phyloP scores from a whole-genome alignment of 1,140 invertebrate species.

The Hylyphantes graminicola region DNA sequence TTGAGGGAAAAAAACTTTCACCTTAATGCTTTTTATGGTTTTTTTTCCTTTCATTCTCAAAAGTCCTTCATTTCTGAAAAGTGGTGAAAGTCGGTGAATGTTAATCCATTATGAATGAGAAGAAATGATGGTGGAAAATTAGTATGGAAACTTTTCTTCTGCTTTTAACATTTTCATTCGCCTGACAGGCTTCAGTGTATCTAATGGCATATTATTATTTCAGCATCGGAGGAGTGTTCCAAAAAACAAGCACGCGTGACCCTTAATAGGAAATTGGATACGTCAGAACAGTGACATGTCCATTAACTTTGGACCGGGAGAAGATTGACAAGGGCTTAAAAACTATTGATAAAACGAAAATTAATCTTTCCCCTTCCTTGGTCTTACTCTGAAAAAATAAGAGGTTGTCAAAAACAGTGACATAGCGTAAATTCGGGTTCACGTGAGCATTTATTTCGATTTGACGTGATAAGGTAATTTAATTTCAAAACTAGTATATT shows the following conservation, averaged over 20 bases:
- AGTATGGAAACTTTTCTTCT: neutral
- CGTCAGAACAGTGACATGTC: conserved; percentile 32
- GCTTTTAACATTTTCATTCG: neutral
- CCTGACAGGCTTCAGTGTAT: conserved; percentile 13
- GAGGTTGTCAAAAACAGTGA: no score
- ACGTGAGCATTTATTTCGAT: no score
- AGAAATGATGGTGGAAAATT: conserved; percentile 25
- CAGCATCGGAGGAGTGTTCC: conserved; percentile 7
- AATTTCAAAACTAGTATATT: no score
- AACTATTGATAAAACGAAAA: conserved; percentile 26
- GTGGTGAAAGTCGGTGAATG: no score
- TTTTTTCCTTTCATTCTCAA: no score
- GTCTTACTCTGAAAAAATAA: no score
- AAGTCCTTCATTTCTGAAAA: no score
- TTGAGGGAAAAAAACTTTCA: no score
- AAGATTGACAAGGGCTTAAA: conserved; percentile 25
- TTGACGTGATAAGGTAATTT: no score
- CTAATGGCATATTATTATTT: conserved; percentile 44
- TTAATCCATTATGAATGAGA: conserved; percentile 29
- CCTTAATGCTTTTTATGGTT: no score
- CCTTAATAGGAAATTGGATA: conserved; percentile 40
- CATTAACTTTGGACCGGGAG: conserved; percentile 20
- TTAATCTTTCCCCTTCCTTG: conserved; percentile 8
- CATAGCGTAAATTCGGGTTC: no score
- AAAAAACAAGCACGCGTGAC: neutral